These are phyloP conservation scores for Pocillopora verrucosa DNA, from an alignment of 64 coral and sea anemone genomes.

Conservation along the genomic window DNA sequence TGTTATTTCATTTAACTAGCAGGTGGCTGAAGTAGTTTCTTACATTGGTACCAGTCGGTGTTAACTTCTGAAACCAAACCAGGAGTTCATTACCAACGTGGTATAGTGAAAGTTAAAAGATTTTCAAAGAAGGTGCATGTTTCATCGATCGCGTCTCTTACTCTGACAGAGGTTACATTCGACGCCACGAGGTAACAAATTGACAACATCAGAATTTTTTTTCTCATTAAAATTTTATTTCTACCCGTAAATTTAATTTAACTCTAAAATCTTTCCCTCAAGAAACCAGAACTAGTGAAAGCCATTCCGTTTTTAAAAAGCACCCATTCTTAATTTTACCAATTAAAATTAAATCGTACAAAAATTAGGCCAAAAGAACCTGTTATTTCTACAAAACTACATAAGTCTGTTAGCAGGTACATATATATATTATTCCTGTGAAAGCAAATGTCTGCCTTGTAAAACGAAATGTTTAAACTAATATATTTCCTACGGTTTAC, in stretches of 20 bases:
- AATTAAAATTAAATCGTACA: background rate
- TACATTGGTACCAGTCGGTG: background rate
- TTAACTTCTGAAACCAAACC: background rate
- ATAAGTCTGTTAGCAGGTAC: background rate
- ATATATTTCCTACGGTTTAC: background rate
- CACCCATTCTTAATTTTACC: background rate
- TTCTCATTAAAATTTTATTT: slow-evolving; percentile 30
- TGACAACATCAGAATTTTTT: background rate
- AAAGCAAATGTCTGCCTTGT: background rate
- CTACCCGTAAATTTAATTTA: slow-evolving; percentile 11
- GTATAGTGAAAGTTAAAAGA: too few relatives aligned
- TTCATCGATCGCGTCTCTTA: background rate
- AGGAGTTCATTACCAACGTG: background rate
- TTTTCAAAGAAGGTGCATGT: background rate
- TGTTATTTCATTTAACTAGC: background rate
- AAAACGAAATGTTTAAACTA: background rate
- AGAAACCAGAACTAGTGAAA: background rate
- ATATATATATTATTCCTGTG: background rate
- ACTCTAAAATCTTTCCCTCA: background rate
- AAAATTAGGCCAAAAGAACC: background rate
- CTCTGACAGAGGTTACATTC: background rate
- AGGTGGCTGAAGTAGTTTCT: background rate
- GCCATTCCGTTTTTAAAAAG: background rate
- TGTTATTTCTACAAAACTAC: background rate
- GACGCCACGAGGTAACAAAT: background rate